Percentiles rank a stretch among this genome's conserved stretches.
phyloP scores from a whole-genome alignment of 1,140 invertebrate genomes.

The Rhopalosiphum maidis region DNA sequence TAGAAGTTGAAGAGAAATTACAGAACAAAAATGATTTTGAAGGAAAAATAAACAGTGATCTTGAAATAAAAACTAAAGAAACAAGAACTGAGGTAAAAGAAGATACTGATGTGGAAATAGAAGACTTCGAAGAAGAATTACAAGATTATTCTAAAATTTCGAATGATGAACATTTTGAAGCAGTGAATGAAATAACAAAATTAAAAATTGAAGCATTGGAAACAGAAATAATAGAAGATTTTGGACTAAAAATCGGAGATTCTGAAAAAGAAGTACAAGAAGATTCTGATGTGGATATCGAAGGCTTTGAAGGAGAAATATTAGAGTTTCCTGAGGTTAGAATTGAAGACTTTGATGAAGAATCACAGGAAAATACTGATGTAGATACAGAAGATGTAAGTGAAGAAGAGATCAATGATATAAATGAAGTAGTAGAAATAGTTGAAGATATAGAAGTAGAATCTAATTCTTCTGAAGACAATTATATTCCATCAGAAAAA shows the following conservation, averaged over 20 bases:
- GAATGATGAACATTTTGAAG: not conserved
- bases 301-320: not conserved
- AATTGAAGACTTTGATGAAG: not conserved
- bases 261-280: not conserved
- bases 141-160: not conserved
- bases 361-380: not conserved
- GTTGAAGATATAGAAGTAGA: not conserved
- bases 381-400: not conserved
- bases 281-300: not conserved
- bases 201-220: not conserved
- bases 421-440: constrained; percentile 28
- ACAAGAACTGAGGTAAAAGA: not conserved
- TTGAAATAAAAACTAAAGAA: not conserved
- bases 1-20: not conserved
- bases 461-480: not conserved
- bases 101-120: not conserved
- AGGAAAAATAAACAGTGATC: not conserved
- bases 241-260: not conserved
- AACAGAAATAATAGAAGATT: not conserved
- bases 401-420: not conserved
- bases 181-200: not conserved
- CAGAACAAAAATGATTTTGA: not conserved
- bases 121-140: not conserved
- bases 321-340: not conserved
- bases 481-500: not conserved